Evolutionary conservation across 2,888 invertebrate genomes (phyloP).

Genomic region (Cephonodes hylas): DNA sequence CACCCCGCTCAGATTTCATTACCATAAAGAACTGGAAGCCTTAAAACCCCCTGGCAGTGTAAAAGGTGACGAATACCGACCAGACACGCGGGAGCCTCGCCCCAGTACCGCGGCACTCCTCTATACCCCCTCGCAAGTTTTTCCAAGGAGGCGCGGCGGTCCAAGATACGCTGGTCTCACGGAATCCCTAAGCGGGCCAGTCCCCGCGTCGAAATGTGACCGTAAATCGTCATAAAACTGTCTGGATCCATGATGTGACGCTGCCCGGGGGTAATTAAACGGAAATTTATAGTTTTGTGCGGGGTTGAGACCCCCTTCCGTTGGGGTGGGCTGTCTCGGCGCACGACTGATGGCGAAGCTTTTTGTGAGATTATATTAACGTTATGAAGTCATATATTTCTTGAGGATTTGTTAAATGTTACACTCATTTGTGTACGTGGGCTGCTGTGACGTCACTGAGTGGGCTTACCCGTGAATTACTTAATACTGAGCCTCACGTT

Average conservation of each 20-base stretch:
- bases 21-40: constrained; percentile 81
- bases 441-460: not conserved
- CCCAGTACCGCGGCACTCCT: constrained; percentile 27
- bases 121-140: constrained; percentile 20
- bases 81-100: constrained; percentile 38
- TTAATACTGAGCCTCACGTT: too few species aligned
- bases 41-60: constrained; percentile 79
- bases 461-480: too few species aligned
- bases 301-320: constrained; percentile 29
- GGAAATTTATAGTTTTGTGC: constrained; percentile 80
- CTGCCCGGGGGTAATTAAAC: constrained; percentile 82
- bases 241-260: constrained; percentile 87
- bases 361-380: constrained; percentile 14
- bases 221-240: constrained; percentile 86
- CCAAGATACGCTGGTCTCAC: constrained; percentile 42
- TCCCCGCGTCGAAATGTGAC: constrained; percentile 81
- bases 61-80: constrained; percentile 76
- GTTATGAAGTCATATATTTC: constrained; percentile 13
- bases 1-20: constrained; percentile 82
- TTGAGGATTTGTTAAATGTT: constrained; percentile 14
- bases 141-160: constrained; percentile 41
- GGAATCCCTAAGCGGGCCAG: constrained; percentile 65
- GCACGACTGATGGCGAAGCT: constrained; percentile 15
- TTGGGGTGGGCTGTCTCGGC: constrained; percentile 13
- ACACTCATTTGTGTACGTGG: constrained; percentile 1